Percentiles rank a stretch among this genome's conserved stretches.
Evolutionary conservation across 2,113 vertebrate genomes (phyloP).

Genomic region (Grammomys surdaster): DNA sequence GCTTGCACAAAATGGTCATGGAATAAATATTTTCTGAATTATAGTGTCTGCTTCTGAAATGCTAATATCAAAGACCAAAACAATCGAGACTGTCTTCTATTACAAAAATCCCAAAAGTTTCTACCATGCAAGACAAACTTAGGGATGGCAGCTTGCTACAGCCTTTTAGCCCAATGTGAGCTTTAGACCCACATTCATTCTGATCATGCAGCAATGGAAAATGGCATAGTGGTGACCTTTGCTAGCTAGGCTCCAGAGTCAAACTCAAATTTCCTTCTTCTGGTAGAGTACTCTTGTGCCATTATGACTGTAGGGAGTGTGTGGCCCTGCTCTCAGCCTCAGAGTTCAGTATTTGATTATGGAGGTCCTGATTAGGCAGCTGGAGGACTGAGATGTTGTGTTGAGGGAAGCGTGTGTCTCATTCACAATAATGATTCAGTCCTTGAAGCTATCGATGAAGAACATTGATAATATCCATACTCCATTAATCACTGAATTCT

Average conservation of each 20-base stretch:
- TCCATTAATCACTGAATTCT: neutral
- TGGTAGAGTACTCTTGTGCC: neutral
- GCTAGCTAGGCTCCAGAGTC: too few relatives aligned
- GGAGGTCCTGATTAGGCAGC: neutral
- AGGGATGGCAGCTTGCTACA: neutral
- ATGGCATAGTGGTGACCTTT: neutral
- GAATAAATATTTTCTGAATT: slow-evolving; percentile 29
- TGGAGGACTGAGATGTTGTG: neutral
- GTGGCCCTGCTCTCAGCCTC: neutral
- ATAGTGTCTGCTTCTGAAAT: neutral
- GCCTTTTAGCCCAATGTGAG: neutral
- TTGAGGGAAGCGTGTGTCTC: neutral
- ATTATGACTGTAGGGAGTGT: fast-evolving
- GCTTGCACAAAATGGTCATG: neutral
- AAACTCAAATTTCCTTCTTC: neutral
- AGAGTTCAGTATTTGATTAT: neutral
- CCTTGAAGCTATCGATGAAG: neutral
- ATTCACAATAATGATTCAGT: fast-evolving
- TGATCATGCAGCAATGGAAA: fast-evolving
- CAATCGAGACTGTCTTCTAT: neutral
- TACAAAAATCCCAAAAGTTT: neutral
- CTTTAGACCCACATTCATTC: neutral
- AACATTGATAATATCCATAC: fast-evolving
- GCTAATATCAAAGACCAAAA: neutral
- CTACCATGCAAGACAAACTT: neutral